A percentile compares a stretch with the other conserved stretches of the same genome.
These are phyloP conservation scores for Orbicella faveolata DNA, from an alignment of 64 coral and sea anemone species.

Conservation along the genomic window DNA sequence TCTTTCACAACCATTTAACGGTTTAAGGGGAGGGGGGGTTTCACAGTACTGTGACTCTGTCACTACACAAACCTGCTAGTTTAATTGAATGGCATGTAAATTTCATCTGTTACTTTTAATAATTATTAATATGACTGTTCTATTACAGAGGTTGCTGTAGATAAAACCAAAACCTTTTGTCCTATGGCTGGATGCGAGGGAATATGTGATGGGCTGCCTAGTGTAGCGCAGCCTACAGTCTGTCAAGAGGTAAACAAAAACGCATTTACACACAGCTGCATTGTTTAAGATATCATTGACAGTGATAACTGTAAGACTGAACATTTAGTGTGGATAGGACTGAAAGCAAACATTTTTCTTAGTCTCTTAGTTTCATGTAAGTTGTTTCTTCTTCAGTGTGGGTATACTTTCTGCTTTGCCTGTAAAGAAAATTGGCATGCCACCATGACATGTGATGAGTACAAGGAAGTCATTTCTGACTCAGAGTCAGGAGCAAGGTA, in stretches of 20 bases:
- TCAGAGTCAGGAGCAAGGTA: conserved; percentile 66
- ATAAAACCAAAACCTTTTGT: conserved; percentile 86
- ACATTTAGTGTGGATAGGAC: no score
- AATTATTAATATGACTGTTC: neutral
- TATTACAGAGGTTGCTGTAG: conserved; percentile 66
- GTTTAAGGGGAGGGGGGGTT: no score
- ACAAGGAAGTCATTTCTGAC: conserved; percentile 59
- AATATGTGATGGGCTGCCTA: conserved; percentile 68
- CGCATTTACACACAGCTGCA: neutral
- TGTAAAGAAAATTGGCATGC: conserved; percentile 86
- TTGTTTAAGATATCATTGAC: no score
- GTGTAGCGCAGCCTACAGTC: conserved; percentile 42
- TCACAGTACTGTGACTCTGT: no score
- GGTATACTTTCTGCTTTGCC: conserved; percentile 84
- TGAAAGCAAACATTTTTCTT: no score
- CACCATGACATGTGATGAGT: conserved; percentile 66
- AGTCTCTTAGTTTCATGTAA: neutral
- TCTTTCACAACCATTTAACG: no score
- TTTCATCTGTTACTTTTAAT: no score
- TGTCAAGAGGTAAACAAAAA: conserved; percentile 68
- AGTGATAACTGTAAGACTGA: no score
- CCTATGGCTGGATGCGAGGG: conserved; percentile 78
- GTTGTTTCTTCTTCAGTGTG: conserved; percentile 63
- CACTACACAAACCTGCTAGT: no score
- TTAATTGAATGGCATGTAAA: no score